These are phyloP conservation scores for Prionailurus bengalensis DNA, from an alignment of 2,113 vertebrate genomes.

Conservation along the genomic window DNA sequence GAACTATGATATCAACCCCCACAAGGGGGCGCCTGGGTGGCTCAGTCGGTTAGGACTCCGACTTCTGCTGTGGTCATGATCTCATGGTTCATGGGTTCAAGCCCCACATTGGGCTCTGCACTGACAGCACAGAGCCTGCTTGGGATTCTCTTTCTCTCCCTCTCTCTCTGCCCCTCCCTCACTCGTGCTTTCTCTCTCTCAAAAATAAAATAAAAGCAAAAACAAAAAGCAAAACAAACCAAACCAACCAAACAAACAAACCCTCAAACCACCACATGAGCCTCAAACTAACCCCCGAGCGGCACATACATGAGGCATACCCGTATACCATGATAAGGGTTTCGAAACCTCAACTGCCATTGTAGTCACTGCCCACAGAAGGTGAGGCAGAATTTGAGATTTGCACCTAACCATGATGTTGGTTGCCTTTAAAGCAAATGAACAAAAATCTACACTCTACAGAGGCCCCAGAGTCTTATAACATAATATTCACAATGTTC, in stretches of 20 bases:
- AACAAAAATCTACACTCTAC: neutral
- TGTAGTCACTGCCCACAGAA: neutral
- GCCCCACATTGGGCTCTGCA: too few species aligned
- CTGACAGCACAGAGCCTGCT: too few species aligned
- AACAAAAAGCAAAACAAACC: too few species aligned
- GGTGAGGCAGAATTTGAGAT: neutral
- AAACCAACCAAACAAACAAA: too few species aligned
- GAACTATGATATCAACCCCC: neutral
- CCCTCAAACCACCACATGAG: neutral
- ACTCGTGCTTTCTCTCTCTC: too few species aligned
- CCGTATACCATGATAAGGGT: neutral
- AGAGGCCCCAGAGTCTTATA: neutral
- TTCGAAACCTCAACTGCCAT: neutral
- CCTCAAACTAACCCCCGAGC: neutral
- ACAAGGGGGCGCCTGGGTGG: too few species aligned
- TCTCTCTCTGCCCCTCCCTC: too few species aligned
- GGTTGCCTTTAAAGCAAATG: neutral
- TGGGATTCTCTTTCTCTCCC: too few species aligned
- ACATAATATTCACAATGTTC: neutral
- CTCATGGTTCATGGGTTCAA: too few species aligned
- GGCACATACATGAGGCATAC: neutral
- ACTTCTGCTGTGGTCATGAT: too few species aligned
- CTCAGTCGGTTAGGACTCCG: too few species aligned
- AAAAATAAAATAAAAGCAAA: too few species aligned
- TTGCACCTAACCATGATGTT: neutral